These are phyloP conservation scores for Erannis defoliaria DNA, from an alignment of 2,888 invertebrate species.

Conservation along the genomic window DNA sequence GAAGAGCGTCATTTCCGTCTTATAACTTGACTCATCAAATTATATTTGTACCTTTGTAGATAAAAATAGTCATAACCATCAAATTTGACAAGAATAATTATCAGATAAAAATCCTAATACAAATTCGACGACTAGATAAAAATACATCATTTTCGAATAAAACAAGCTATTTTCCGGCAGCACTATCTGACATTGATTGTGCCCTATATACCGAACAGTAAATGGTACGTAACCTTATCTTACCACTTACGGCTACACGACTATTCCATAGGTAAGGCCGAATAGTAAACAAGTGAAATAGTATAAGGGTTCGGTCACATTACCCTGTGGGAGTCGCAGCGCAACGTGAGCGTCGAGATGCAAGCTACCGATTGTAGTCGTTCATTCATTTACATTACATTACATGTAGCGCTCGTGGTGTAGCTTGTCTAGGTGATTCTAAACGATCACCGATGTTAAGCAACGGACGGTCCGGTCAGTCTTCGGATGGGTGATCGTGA, in stretches of 20 bases:
- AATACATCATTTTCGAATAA: conserved; percentile 17
- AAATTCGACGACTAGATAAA: conserved; percentile 11
- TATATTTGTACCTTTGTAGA: neutral
- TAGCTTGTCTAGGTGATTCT: no score
- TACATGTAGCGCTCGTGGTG: no score
- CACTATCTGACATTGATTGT: conserved; percentile 14
- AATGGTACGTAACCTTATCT: conserved; percentile 24
- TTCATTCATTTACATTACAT: no score
- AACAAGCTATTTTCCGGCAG: conserved; percentile 8
- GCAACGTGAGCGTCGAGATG: neutral
- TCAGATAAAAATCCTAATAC: conserved; percentile 2
- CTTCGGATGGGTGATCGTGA: no score
- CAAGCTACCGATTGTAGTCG: neutral
- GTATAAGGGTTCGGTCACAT: neutral
- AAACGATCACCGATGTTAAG: no score
- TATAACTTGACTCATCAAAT: no score
- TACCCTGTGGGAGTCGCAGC: neutral
- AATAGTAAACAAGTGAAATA: conserved; percentile 10
- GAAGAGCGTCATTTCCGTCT: no score
- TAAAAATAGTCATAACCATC: neutral
- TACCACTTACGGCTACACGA: conserved; percentile 25
- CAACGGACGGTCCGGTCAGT: no score
- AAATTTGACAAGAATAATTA: neutral
- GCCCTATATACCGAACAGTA: conserved; percentile 13
- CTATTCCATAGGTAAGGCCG: conserved; percentile 25